Conservation (phyloP, 2,113 vertebrate species). For the Mormyrus lacerda region DNA sequence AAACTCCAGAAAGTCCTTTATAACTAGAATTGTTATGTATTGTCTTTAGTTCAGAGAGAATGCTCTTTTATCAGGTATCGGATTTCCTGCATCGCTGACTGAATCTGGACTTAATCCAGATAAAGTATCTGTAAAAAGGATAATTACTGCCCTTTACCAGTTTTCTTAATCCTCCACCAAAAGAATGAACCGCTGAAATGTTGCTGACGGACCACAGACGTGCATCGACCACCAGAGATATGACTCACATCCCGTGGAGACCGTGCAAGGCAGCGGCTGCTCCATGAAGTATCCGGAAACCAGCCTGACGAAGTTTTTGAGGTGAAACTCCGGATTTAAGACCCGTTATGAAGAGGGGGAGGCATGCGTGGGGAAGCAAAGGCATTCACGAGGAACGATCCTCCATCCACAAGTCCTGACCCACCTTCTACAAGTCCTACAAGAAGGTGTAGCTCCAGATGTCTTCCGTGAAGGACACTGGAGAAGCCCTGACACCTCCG, state of each 20-base stretch:
- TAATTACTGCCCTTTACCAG: conserved; percentile 1
- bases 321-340: background rate
- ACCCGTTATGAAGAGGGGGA: background rate
- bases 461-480: background rate
- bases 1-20: background rate
- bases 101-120: background rate
- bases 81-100: background rate
- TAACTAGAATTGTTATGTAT: background rate
- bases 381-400: background rate
- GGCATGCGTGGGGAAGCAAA: background rate
- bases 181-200: background rate
- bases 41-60: background rate
- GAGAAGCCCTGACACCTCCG: background rate
- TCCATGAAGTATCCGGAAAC: background rate
- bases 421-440: background rate
- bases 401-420: background rate
- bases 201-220: background rate
- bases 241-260: background rate
- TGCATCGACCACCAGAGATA: background rate
- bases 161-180: background rate
- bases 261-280: background rate
- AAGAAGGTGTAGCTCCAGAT: background rate
- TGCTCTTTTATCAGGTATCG: background rate
- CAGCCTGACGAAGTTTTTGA: background rate
- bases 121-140: background rate